Evolutionary conservation across 1,140 invertebrate genomes (phyloP).

Genomic region (Lasaia peninsularis): DNA sequence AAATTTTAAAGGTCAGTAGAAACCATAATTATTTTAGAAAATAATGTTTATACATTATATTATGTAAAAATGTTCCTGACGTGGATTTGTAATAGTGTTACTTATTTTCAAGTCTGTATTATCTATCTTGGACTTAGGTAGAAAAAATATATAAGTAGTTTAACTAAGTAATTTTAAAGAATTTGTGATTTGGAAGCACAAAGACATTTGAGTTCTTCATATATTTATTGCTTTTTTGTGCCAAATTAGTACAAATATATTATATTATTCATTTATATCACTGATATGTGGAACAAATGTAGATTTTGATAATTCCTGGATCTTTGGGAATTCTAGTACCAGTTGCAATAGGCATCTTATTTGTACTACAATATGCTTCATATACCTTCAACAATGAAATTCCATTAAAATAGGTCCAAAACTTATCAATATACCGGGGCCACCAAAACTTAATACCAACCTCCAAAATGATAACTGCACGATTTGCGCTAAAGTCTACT

Average conservation of each 20-base stretch:
- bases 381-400: too few relatives aligned
- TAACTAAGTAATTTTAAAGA: neutral
- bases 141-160: neutral
- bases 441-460: too few relatives aligned
- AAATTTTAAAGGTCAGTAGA: neutral
- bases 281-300: too few relatives aligned
- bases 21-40: slow-evolving; percentile 13
- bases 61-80: slow-evolving; percentile 52
- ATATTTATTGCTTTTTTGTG: slow-evolving; percentile 21
- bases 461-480: too few relatives aligned
- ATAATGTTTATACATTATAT: slow-evolving; percentile 7
- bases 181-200: slow-evolving; percentile 40
- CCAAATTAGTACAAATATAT: slow-evolving; percentile 25
- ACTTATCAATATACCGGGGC: too few relatives aligned
- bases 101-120: slow-evolving; percentile 22
- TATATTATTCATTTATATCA: too few relatives aligned
- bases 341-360: too few relatives aligned
- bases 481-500: too few relatives aligned
- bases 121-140: slow-evolving; percentile 5
- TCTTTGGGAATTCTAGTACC: too few relatives aligned
- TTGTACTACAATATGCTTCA: too few relatives aligned
- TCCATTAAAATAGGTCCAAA: too few relatives aligned
- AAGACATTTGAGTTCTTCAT: slow-evolving; percentile 20
- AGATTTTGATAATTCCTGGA: too few relatives aligned
- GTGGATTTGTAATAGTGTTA: slow-evolving; percentile 49